phyloP scores from a whole-genome alignment of 2,113 vertebrate genomes.

The Pachypanchax playfairii region DNA sequence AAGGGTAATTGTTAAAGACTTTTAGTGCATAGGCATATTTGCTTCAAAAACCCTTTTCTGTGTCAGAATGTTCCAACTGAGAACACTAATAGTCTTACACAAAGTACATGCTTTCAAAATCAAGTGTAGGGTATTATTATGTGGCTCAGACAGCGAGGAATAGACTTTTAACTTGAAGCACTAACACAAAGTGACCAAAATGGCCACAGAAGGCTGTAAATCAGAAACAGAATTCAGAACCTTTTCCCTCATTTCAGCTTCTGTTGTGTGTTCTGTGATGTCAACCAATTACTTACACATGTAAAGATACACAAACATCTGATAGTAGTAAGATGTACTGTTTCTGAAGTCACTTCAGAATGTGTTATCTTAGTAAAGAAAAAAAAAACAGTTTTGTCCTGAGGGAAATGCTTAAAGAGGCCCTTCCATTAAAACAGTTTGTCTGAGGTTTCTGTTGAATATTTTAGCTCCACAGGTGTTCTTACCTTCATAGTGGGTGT shows the following conservation, averaged over 20 bases:
- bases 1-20: background rate
- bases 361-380: background rate
- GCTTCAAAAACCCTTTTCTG: background rate
- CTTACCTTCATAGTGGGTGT: too few species aligned
- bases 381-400: too few species aligned
- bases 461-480: too few species aligned
- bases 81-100: background rate
- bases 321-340: background rate
- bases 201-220: background rate
- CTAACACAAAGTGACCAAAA: slow-evolving; percentile 2
- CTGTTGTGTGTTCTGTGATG: background rate
- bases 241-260: background rate
- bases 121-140: slow-evolving; percentile 18
- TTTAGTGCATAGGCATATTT: background rate
- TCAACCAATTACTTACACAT: background rate
- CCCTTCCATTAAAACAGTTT: too few species aligned
- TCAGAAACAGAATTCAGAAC: background rate
- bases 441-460: too few species aligned
- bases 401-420: too few species aligned
- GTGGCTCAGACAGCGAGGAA: slow-evolving; percentile 2
- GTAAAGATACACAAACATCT: background rate
- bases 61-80: slow-evolving; percentile 6
- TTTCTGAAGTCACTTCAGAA: background rate
- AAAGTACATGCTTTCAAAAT: slow-evolving; percentile 6
- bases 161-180: background rate